Conservation (phyloP, 2,888 invertebrate species). For the Heliconius erato region DNA sequence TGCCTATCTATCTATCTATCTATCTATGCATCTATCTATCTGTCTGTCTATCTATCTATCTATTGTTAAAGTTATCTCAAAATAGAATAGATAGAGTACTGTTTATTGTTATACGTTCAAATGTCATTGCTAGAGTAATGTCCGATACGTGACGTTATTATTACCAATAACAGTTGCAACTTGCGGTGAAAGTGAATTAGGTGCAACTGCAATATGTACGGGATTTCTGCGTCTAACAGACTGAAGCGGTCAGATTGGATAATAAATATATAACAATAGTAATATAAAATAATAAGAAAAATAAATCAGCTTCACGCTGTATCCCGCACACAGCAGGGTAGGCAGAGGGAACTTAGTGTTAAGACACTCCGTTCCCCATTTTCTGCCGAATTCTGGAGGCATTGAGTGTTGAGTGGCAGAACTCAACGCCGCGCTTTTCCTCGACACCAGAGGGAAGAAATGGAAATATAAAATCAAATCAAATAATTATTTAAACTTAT, state of each 20-base stretch:
- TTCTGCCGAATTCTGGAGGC: too few relatives aligned
- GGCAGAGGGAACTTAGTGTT: too few relatives aligned
- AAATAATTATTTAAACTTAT: not conserved
- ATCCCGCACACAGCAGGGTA: too few relatives aligned
- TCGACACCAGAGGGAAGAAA: too few relatives aligned
- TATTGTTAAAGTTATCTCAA: not conserved
- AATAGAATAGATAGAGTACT: not conserved
- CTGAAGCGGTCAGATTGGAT: constrained; percentile 12
- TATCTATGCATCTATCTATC: not conserved
- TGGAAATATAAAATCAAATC: too few relatives aligned
- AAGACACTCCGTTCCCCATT: too few relatives aligned
- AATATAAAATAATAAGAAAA: not conserved
- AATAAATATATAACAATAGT: not conserved
- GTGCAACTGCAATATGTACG: constrained; percentile 45
- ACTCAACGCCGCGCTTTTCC: too few relatives aligned
- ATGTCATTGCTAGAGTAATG: constrained; percentile 37
- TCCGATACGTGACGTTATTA: constrained; percentile 39
- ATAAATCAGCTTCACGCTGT: too few relatives aligned
- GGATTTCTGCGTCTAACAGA: constrained; percentile 32
- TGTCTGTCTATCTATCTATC: not conserved
- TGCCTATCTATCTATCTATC: not conserved
- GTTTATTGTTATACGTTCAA: constrained; percentile 23
- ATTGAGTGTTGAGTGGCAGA: too few relatives aligned
- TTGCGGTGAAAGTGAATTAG: constrained; percentile 34
- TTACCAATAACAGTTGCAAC: constrained; percentile 28